Base-by-base conservation (phyloP, 2,797 vertebrate species). In the Sebastes nivosus region DNA sequence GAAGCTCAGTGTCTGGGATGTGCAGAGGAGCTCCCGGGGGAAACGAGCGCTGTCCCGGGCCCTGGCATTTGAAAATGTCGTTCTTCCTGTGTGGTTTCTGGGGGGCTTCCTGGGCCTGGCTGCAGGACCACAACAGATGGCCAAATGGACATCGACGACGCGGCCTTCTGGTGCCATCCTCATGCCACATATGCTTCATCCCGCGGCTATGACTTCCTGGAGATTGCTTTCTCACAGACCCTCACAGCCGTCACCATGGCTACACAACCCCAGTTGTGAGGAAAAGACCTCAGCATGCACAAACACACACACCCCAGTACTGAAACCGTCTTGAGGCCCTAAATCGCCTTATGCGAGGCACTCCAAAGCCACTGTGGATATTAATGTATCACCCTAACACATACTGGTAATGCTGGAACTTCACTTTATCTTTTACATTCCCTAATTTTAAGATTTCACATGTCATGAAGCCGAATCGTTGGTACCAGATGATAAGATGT, bases 111-210 rank as follows among this genome's bases (percentile, higher is more conserved):
- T 93, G 93, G 92, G 90, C 76, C 83, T 77, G 84, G 90, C 84
- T 83, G 85, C 79, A 85, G 84, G 77, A 87, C 69, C 24, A 74
- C 79, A 89, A 90, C 95, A 96, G 95, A 96, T 95, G 95, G 95
- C 88, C 90, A 90, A 93, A 92, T 95, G 95, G 95, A 95, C 93
- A 92, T 92, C 92, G 94, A 93, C 83, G 73, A 90, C 82, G 72
- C 54, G 60, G 90, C 95, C 93, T 94, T 95, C 95, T 96, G 95
- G 91, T 95, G 89, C 86, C 89, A 92, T 95, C 92, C 90, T 91
- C 91, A 88, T 84, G 89, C 90, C 94, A 94, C 95, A 95, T 96
- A 96, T 96, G 95, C 93, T 94, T 93, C 88, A 81, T 92, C 95
- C 94, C 52, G 91, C 76, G 85, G 95, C 93, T 92, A 95, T 80